Evolutionary conservation across 2,113 vertebrate species (phyloP).

Genomic region (Proteles cristata): DNA sequence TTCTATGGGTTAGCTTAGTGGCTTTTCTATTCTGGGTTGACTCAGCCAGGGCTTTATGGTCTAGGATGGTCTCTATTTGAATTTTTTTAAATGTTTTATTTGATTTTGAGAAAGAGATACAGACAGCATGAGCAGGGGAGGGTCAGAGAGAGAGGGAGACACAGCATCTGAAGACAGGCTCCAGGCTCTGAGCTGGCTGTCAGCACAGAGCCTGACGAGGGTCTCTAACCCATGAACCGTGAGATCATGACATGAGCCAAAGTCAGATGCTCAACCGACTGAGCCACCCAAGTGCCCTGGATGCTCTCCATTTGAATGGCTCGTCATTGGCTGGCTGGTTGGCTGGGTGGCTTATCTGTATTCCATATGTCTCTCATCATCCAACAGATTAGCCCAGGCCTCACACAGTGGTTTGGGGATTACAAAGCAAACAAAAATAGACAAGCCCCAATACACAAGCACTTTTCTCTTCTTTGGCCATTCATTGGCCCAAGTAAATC

Average conservation of each 20-base stretch:
- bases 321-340: background rate
- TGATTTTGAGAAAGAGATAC: too few species aligned
- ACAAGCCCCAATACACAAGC: background rate
- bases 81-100: background rate
- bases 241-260: too few species aligned
- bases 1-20: background rate
- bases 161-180: too few species aligned
- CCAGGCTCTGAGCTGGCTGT: too few species aligned
- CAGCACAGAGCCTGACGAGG: too few species aligned
- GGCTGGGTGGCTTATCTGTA: background rate
- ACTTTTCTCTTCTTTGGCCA: background rate
- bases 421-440: conserved; percentile 12
- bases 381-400: background rate
- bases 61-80: background rate
- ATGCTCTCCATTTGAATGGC: background rate
- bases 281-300: too few species aligned
- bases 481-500: background rate
- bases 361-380: background rate
- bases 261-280: too few species aligned
- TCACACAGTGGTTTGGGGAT: background rate
- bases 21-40: background rate
- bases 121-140: too few species aligned
- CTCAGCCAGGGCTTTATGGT: background rate
- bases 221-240: too few species aligned
- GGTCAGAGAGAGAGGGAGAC: too few species aligned